phyloP scores from a whole-genome alignment of 2,113 vertebrate species.

The Pluvianellus socialis region DNA sequence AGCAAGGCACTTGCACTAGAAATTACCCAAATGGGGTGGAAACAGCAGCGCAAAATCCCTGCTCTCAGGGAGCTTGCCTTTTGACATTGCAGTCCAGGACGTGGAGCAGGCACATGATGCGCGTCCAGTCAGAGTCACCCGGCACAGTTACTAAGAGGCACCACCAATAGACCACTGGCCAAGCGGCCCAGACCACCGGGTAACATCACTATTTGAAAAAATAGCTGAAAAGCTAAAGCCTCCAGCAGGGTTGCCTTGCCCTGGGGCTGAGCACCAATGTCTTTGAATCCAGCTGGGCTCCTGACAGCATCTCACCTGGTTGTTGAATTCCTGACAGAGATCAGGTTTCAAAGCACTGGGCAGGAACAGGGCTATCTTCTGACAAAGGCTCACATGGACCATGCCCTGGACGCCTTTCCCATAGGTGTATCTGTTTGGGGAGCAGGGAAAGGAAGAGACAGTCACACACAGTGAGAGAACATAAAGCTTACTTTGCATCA shows the following conservation, averaged over 20 bases:
- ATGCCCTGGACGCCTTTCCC: constrained; percentile 34
- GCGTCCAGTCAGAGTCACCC: not conserved
- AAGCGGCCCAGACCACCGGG: not conserved
- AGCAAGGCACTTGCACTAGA: accelerated
- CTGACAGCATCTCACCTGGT: constrained; percentile 39
- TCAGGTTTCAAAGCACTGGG: not conserved
- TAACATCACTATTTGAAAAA: not conserved
- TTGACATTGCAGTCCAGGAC: not conserved
- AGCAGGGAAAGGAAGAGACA: not conserved
- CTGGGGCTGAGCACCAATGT: not conserved
- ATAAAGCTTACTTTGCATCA: not conserved
- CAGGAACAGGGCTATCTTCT: constrained; percentile 13
- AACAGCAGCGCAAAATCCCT: not conserved
- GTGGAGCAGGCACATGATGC: not conserved
- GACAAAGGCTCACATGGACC: constrained; percentile 27
- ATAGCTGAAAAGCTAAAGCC: not conserved
- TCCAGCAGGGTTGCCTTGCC: not conserved
- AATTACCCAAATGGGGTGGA: not conserved
- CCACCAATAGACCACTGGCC: not conserved
- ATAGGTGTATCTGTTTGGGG: constrained; percentile 23
- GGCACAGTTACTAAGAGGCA: not conserved
- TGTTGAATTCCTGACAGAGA: not conserved
- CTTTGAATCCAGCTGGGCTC: not conserved
- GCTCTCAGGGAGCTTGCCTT: not conserved
- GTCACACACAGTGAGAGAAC: not conserved